phyloP scores from a whole-genome alignment of 2,797 vertebrate species.

The Pipistrellus pipistrellus region DNA sequence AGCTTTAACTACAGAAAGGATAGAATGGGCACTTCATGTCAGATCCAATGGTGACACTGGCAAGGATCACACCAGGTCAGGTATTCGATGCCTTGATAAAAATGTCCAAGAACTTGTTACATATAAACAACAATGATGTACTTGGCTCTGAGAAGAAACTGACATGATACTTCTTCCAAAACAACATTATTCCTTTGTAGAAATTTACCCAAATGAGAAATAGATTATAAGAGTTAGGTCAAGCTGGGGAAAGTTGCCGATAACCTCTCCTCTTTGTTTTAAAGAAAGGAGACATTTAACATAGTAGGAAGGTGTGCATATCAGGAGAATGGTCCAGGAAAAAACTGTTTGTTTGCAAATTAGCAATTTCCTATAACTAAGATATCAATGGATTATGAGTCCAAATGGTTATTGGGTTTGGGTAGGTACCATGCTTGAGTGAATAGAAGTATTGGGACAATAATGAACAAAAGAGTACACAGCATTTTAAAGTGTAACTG shows the following conservation, averaged over 20 bases:
- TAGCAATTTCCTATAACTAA: not conserved
- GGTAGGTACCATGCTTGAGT: not conserved
- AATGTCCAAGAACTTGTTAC: not conserved
- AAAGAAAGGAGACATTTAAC: not conserved
- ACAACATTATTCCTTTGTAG: not conserved
- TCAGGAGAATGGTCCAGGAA: not conserved
- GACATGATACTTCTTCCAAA: not conserved
- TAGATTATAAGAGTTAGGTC: not conserved
- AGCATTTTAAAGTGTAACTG: not conserved
- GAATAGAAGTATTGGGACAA: not conserved
- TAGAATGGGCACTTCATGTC: not conserved
- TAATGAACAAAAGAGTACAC: not conserved
- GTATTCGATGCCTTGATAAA: not conserved
- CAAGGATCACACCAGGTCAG: not conserved
- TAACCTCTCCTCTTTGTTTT: not conserved
- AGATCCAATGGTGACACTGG: too few relatives aligned
- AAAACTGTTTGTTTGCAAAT: not conserved
- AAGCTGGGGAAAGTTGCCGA: not conserved
- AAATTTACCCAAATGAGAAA: not conserved
- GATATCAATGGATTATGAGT: not conserved
- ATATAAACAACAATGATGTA: not conserved
- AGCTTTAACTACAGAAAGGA: not conserved
- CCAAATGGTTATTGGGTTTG: not conserved
- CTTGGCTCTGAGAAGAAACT: not conserved
- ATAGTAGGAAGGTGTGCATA: not conserved